Conservation (phyloP, 2,888 invertebrate genomes). For the Idaea biselata region DNA sequence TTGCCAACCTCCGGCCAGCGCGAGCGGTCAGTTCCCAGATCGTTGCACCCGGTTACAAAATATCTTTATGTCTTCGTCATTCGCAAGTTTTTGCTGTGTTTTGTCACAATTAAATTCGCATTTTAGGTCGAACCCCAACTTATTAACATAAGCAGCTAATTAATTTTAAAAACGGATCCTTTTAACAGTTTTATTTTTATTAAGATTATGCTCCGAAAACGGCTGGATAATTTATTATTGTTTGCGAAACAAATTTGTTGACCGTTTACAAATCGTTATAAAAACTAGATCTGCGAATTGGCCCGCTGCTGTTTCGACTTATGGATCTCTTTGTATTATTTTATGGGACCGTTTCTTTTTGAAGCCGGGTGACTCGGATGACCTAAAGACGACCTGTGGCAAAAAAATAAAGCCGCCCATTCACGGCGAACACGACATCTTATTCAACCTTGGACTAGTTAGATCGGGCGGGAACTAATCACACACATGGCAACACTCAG, state of each 20-base stretch:
- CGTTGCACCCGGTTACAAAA: slow-evolving; percentile 73
- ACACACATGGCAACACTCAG: slow-evolving; percentile 61
- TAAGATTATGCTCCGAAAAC: slow-evolving; percentile 42
- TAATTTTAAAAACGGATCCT: slow-evolving; percentile 63
- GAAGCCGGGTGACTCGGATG: slow-evolving; percentile 60
- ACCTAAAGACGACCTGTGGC: slow-evolving; percentile 72
- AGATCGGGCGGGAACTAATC: slow-evolving; percentile 63
- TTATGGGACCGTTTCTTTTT: slow-evolving; percentile 55
- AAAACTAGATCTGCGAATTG: slow-evolving; percentile 34
- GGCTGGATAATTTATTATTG: slow-evolving; percentile 49
- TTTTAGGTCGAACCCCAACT: slow-evolving; percentile 54
- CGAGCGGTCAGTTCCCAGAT: slow-evolving; percentile 62
- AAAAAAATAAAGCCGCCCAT: slow-evolving; percentile 70
- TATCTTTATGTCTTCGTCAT: slow-evolving; percentile 66
- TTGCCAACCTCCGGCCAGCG: slow-evolving; percentile 47
- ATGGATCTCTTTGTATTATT: slow-evolving; percentile 55
- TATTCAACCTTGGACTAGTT: slow-evolving; percentile 75
- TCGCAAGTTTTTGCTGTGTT: slow-evolving; percentile 58
- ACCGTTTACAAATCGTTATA: slow-evolving; percentile 34
- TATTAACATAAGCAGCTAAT: slow-evolving; percentile 72
- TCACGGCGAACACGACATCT: slow-evolving; percentile 53
- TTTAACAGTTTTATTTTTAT: slow-evolving; percentile 56
- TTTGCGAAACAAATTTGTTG: slow-evolving; percentile 45
- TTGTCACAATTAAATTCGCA: slow-evolving; percentile 64
- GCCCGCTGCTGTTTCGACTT: slow-evolving; percentile 37